phyloP scores from a whole-genome alignment of 2,113 vertebrate species.

The Phalacrocorax aristotelis region DNA sequence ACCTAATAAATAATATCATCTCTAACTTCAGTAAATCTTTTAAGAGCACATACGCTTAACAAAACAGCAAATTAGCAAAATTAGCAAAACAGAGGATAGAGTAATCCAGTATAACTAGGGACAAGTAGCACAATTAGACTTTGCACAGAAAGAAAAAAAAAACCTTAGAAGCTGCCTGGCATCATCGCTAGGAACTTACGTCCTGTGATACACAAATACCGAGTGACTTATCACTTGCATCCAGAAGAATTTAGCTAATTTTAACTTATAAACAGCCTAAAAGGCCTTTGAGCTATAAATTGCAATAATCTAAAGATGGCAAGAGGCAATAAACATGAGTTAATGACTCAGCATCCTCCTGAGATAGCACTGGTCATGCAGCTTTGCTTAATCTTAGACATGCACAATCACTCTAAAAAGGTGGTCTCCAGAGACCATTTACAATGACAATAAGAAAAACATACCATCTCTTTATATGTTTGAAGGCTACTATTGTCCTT shows the following conservation, averaged over 20 bases:
- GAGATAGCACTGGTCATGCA: conserved; percentile 57
- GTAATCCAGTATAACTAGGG: background rate
- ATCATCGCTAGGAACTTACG: conserved; percentile 5
- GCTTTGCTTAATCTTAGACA: conserved; percentile 38
- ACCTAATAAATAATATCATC: background rate
- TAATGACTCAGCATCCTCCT: conserved; percentile 54
- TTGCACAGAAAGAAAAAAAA: background rate
- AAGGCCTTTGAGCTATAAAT: conserved; percentile 64
- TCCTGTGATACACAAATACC: conserved; percentile 40
- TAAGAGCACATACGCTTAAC: background rate
- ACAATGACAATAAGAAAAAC: conserved; percentile 45
- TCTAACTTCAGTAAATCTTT: background rate
- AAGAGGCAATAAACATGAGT: conserved; percentile 59
- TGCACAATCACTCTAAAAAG: conserved; percentile 56
- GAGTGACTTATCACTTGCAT: conserved; percentile 42
- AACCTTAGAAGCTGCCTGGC: background rate
- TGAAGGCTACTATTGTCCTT: conserved; percentile 25
- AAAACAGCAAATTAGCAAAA: background rate
- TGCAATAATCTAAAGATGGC: conserved; percentile 59
- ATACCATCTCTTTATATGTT: background rate
- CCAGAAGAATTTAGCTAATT: conserved; percentile 60
- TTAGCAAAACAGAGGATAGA: background rate
- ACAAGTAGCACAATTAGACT: background rate
- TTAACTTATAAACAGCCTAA: conserved; percentile 57
- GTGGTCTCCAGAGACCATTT: conserved; percentile 42